Evolutionary conservation across 2,888 invertebrate genomes (phyloP), one percentile per base, ranked within the genome.

Genomic region (Leucania comma): DNA sequence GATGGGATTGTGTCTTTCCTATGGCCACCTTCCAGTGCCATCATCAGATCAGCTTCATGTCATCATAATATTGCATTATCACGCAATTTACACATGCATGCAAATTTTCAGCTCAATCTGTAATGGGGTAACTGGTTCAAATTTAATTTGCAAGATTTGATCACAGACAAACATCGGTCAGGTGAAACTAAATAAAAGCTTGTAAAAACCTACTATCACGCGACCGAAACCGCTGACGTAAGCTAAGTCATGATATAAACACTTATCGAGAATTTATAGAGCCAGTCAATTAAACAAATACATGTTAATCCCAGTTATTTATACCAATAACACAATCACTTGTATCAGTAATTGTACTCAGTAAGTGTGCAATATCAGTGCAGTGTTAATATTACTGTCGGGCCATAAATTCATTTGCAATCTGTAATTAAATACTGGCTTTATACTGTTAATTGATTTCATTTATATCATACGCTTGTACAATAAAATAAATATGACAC

Each of bases 391-490:
- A 58, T 53, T 46, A 46, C 48, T 26, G 32, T 24, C 29, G 0
- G n/a, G 46, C 46, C 20, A 68, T 77, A 63, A 77, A 79, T 74
- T 50, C 1, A 48, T 58, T 62, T 38, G 46, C 29, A 70, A 57
- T 51, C 66, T 53, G 42, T 38, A 78, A 67, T 76, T 63, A 75
- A 79, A 66, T 46, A 64, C 56, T 24, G 38, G 57, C 8, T 70
- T 46, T 69, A 53, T 53, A 67, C 59, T 38, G 70, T 76, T 70
- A 64, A 68, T 76, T 70, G 57, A 67, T 67, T 75, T 70, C 24
- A 22, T 26, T 53, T 80, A 75, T 61, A 70, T 75, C 57, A 57
- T 35, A 53, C 24, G n/a, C 9, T 46, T 35, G 35, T 63, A 17
- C 10, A 51, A 63, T 80, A 56, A 69, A 80, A 59, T 75, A 58